Evolutionary conservation across 2,888 invertebrate species (phyloP), one percentile per base, ranked within the genome.

Genomic region (Watsonalla binaria): DNA sequence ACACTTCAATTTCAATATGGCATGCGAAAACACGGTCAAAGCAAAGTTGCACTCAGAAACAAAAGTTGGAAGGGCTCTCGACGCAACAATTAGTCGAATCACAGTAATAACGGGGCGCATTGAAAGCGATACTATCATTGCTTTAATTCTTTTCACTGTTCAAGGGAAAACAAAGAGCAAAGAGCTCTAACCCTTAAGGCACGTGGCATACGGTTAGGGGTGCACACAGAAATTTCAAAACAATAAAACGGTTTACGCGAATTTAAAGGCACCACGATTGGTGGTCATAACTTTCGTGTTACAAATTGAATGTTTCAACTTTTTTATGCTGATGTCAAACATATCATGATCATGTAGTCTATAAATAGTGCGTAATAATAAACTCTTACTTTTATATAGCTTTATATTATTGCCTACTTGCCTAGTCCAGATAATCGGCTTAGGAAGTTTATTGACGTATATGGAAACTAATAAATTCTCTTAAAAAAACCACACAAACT

Each of bases 61-160:
- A 86, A 86, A 86, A 79, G 77, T 71, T 64, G 65, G 69, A 67
- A 73, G 78, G 75, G 67, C 70, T 75, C 78, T 74, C 71, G 56
- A 72, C 68, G 73, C 70, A 80, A 85, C 86, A 89, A 90, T 90
- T 90, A 90, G 82, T 76, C 67, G 81, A 81, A 88, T 88, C 81
- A 84, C 78, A 79, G 84, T 89, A 88, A 88, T 90, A 86, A 82
- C 79, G 76, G 65, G 61, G 72, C 64, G 69, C 75, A 84, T 84
- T 88, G 88, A 82, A 89, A 89, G 74, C 75, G 87, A 90, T 90
- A 87, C 81, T 78, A 81, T 84, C 86, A 78, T 82, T 83, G 74
- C 57, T 79, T 81, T 75, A 65, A 76, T 78, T 78, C 65, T 70
- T 76, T 78, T 78, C 78, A 70, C 67, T 68, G 70, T 68, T 70